phyloP scores from a whole-genome alignment of 2,888 invertebrate genomes.

The Rhopalosiphum nymphaeae region DNA sequence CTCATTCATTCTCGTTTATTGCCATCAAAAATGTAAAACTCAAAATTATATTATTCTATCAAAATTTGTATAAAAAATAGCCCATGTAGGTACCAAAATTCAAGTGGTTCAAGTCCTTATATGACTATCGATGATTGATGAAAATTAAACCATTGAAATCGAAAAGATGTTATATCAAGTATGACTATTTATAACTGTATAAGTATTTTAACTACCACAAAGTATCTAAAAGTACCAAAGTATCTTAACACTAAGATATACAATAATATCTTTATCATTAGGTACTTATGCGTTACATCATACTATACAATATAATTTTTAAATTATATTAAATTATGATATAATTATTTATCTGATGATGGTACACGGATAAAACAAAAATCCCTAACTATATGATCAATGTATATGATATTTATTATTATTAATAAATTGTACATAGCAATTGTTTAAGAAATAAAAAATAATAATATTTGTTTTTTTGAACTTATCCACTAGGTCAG shows the following conservation, averaged over 20 bases:
- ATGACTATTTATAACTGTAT: background rate
- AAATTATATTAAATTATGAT: background rate
- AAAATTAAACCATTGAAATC: background rate
- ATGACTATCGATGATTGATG: background rate
- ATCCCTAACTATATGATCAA: background rate
- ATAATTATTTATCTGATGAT: background rate
- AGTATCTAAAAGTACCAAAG: background rate
- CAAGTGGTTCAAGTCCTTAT: background rate
- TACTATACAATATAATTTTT: too few species aligned
- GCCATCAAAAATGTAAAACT: background rate
- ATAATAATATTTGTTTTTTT: conserved; percentile 6
- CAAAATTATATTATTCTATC: background rate
- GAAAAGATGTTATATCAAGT: background rate
- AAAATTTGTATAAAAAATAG: background rate
- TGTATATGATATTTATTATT: background rate
- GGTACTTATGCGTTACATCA: background rate
- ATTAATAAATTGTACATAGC: background rate
- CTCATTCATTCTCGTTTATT: background rate
- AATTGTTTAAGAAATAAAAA: background rate
- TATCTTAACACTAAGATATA: background rate
- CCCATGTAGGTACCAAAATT: background rate
- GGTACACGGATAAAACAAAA: background rate
- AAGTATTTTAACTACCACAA: background rate
- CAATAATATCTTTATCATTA: background rate
- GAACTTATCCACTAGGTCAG: background rate